A percentile compares a stretch with the other conserved stretches of the same genome.
These are phyloP conservation scores for Sebastes steindachneri DNA, from an alignment of 2,797 vertebrate genomes.

Conservation along the genomic window DNA sequence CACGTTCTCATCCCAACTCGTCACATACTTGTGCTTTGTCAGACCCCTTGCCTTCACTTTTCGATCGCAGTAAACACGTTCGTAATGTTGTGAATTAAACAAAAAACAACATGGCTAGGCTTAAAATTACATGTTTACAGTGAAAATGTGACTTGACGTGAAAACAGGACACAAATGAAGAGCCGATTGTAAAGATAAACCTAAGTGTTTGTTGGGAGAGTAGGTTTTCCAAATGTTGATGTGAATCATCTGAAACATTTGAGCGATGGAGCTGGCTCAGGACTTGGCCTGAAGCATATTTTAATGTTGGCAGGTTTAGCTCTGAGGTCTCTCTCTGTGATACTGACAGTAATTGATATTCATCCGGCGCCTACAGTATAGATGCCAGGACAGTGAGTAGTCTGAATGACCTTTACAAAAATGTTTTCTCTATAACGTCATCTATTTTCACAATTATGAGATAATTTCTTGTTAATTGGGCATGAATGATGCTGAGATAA, in stretches of 20 bases:
- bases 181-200: no score
- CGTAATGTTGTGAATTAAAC: no score
- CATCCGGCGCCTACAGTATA: neutral
- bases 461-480: constrained; percentile 10
- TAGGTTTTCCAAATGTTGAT: neutral
- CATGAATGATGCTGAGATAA: constrained; percentile 3
- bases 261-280: constrained; percentile 7
- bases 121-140: no score
- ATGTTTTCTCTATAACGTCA: neutral
- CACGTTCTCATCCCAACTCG: no score
- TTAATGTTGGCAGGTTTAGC: constrained; percentile 30
- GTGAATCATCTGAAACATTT: constrained; percentile 1
- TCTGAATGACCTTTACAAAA: constrained; percentile 34
- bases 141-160: no score
- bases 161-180: no score
- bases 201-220: neutral
- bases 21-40: no score
- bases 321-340: constrained; percentile 7
- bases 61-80: no score
- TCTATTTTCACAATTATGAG: constrained; percentile 21
- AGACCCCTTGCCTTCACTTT: no score
- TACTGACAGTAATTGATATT: constrained; percentile 37
- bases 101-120: no score
- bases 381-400: constrained; percentile 33
- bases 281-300: constrained; percentile 31